A percentile compares a stretch with the other conserved stretches of the same genome.
Evolutionary conservation across 2,113 vertebrate species (phyloP).

Genomic region (Nycticryphes semicollaris): DNA sequence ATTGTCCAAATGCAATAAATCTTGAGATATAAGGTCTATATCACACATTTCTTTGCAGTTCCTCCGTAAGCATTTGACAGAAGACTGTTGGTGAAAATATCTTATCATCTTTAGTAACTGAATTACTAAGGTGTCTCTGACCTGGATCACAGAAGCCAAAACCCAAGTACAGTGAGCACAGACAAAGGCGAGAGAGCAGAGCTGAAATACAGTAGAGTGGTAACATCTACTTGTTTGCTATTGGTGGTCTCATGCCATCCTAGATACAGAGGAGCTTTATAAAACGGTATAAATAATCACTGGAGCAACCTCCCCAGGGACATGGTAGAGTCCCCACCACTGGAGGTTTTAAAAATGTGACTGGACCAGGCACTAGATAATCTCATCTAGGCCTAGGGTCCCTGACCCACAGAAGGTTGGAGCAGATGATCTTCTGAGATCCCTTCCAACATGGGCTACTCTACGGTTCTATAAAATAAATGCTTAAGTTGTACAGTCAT

Average conservation of each 20-base stretch:
- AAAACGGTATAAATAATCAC: background rate
- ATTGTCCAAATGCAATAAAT: background rate
- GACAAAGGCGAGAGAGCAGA: background rate
- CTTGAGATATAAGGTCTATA: background rate
- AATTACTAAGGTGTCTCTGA: background rate
- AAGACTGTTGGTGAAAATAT: background rate
- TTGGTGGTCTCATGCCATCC: background rate
- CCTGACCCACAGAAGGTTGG: background rate
- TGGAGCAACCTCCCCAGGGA: background rate
- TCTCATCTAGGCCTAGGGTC: background rate
- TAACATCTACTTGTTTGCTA: background rate
- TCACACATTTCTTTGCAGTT: background rate
- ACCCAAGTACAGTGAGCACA: background rate
- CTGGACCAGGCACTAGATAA: background rate
- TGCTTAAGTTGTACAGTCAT: background rate
- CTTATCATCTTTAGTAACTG: background rate
- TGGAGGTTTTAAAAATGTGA: background rate
- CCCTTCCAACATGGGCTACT: background rate
- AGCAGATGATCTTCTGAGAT: background rate
- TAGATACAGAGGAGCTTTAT: background rate
- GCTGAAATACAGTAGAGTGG: background rate
- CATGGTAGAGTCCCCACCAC: background rate
- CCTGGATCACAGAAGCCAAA: background rate
- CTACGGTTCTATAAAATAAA: background rate
- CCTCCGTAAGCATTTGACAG: background rate